A percentile compares a stretch with the other conserved stretches of the same genome.
Conservation (phyloP, 2,888 invertebrate genomes). For the Mythimna ferrago region DNA sequence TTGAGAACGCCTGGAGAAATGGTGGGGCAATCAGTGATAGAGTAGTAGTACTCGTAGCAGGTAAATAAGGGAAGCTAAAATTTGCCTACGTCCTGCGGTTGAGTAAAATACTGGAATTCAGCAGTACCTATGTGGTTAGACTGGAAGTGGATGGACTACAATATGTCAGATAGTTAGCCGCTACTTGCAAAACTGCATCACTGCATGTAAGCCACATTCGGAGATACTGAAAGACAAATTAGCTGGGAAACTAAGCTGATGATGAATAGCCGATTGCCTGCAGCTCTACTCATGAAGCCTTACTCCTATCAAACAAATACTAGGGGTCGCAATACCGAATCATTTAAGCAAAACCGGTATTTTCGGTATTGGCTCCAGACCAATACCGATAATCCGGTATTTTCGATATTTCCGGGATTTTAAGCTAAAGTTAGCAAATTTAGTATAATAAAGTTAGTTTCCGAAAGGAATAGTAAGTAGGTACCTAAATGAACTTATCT, state of each 20-base stretch:
- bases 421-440: no score
- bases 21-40: background rate
- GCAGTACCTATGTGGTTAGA: background rate
- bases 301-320: background rate
- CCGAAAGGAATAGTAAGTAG: no score
- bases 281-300: background rate
- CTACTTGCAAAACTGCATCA: background rate
- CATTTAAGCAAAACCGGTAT: no score
- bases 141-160: background rate
- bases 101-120: background rate
- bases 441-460: no score
- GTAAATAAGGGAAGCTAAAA: background rate
- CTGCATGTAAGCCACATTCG: background rate
- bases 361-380: no score
- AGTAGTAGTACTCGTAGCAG: no score
- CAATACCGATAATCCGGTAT: no score
- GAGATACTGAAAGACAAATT: background rate
- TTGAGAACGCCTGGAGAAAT: slow-evolving; percentile 95
- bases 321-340: no score
- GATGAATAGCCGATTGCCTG: no score
- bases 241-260: background rate
- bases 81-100: background rate
- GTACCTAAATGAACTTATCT: no score
- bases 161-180: background rate
- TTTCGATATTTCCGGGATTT: no score